Percentiles rank a stretch among this genome's conserved stretches.
Evolutionary conservation across 2,888 invertebrate genomes (phyloP).

Genomic region (Alloscopus bannaensis): DNA sequence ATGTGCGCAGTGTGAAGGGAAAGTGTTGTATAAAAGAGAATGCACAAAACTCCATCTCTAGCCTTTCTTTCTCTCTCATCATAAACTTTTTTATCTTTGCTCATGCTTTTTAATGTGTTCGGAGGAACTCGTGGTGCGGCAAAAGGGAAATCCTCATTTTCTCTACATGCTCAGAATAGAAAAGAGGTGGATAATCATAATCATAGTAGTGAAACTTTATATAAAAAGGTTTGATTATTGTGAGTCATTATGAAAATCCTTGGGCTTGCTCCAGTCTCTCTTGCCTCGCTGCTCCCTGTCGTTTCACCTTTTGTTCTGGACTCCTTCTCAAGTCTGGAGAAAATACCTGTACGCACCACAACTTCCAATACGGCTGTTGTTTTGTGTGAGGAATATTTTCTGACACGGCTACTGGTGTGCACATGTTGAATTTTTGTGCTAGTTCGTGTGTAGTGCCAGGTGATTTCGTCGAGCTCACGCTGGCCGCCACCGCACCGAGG

Average conservation of each 20-base stretch:
- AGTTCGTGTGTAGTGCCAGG: constrained; percentile 5
- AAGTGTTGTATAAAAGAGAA: too few species aligned
- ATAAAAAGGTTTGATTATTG: constrained; percentile 56
- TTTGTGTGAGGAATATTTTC: too few species aligned
- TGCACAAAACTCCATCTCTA: too few species aligned
- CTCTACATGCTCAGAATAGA: constrained; percentile 44
- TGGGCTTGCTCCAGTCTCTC: constrained; percentile 16
- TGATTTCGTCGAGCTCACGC: constrained; percentile 44
- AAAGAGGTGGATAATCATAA: constrained; percentile 50
- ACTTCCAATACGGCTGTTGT: too few species aligned
- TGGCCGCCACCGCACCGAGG: constrained; percentile 44
- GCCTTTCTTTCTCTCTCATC: too few species aligned
- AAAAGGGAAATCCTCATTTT: constrained; percentile 37
- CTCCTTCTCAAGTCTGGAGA: background rate
- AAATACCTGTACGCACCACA: too few species aligned
- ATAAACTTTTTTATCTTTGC: too few species aligned
- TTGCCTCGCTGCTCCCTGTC: too few species aligned
- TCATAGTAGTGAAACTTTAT: constrained; percentile 56
- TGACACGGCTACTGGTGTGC: too few species aligned
- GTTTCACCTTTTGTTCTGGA: constrained; percentile 2
- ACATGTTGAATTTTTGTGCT: too few species aligned
- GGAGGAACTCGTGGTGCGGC: constrained; percentile 1
- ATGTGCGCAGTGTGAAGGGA: too few species aligned
- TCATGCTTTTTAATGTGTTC: too few species aligned
- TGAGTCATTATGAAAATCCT: constrained; percentile 39